Evolutionary conservation across 1,140 invertebrate species (phyloP), one percentile per base, ranked within the genome.

Genomic region (Lucilia sericata): DNA sequence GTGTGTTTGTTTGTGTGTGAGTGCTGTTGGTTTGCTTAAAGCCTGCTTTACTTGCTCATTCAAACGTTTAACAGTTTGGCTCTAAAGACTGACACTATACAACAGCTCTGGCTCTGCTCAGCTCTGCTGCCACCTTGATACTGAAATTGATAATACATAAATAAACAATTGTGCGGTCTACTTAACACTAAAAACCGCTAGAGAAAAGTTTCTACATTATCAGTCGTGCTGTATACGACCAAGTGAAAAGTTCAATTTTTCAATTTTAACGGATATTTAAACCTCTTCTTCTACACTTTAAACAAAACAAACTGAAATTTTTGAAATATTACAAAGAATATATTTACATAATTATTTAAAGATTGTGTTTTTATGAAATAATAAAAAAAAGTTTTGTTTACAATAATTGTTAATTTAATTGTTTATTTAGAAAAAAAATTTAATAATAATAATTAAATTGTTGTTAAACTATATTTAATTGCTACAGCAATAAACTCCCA

Each of bases 141-240:
- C 65, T 70, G 65, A 21, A 70, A 70, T 70, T 70, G 65, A 70
- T 70, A 70, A 70, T 17, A 60, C 36, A 76, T 10, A 49, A 30
- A 76, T 76, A 51, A 80, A 49, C 76, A 80, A 30, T 25, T 47
- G 34, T 65, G 30, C 78, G 55, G 30, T 42, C 76, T 84, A 84
- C 78, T 65, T 81, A 84, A 81, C 83, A 85, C 85, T 86, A 88
- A 89, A 89, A 89, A 89, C 85, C 88, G 88, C 84, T 86, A 87
- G 84, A 89, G 87, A 89, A 88, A 88, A 88, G 83, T 85, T 85
- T 84, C 84, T 84, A 65, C 88, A 87, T 85, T 86, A 88, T 87
- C 88, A 89, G 88, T 89, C 88, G 88, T 89, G 80, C 84, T 82
- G 86, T 87, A 87, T 86, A 85, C 86, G 86, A 88, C 87, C 87